Evolutionary conservation across 2,113 vertebrate species (phyloP).

Genomic region (Cebus imitator): DNA sequence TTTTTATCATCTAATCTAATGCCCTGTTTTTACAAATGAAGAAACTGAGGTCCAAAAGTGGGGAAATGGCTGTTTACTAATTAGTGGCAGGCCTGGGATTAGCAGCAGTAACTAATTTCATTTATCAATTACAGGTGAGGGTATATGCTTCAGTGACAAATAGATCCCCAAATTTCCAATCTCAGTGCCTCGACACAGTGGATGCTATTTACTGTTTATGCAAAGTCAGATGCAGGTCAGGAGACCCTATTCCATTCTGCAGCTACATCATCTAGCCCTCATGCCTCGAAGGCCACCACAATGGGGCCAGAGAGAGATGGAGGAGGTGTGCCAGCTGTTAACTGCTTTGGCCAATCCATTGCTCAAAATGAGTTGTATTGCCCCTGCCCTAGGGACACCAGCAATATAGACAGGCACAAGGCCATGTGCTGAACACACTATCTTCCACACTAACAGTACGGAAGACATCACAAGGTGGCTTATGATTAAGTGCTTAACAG

Average conservation of each 20-base stretch:
- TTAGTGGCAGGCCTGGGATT: neutral
- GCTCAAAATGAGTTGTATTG: accelerated
- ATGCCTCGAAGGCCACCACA: accelerated
- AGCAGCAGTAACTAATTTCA: neutral
- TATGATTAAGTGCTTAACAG: neutral
- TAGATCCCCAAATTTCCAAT: neutral
- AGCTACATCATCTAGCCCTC: accelerated
- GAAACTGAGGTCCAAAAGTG: neutral
- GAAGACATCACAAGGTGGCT: neutral
- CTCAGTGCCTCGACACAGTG: neutral
- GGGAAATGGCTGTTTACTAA: neutral
- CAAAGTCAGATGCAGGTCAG: neutral
- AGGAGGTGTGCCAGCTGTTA: neutral
- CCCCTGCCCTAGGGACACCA: too few relatives aligned
- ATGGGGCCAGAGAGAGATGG: neutral
- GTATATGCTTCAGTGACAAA: neutral
- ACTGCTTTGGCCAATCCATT: neutral
- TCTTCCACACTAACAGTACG: neutral
- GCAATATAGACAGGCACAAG: neutral
- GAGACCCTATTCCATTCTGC: too few relatives aligned
- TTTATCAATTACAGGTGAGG: neutral
- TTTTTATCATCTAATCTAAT: neutral
- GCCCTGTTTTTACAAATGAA: neutral
- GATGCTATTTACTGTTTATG: neutral
- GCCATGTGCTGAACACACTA: neutral